phyloP scores from a whole-genome alignment of 2,888 invertebrate genomes.

The Drosophila borborema region DNA sequence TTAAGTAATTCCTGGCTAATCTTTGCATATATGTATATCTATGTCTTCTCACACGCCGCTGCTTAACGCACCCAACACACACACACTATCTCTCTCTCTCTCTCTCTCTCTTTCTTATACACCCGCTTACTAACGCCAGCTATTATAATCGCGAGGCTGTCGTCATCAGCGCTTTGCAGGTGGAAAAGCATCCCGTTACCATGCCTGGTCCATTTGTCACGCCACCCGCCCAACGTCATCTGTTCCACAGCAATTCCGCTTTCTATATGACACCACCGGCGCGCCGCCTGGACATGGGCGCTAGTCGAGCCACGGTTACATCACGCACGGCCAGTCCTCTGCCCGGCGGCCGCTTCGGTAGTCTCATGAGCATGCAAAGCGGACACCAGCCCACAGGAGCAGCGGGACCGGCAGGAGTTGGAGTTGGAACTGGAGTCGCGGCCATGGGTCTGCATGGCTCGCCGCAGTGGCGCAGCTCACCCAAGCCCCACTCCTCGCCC shows the following conservation, averaged over 20 bases:
- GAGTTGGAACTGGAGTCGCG: slow-evolving; percentile 40
- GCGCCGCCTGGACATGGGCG: slow-evolving; percentile 86
- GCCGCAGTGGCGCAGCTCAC: slow-evolving; percentile 86
- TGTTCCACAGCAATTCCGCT: slow-evolving; percentile 87
- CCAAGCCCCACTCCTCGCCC: slow-evolving; percentile 92
- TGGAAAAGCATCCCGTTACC: slow-evolving; percentile 95
- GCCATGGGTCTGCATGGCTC: slow-evolving; percentile 85
- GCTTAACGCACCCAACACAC: slow-evolving; percentile 52
- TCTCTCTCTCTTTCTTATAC: not conserved
- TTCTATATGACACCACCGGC: slow-evolving; percentile 90
- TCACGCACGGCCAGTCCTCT: slow-evolving; percentile 86
- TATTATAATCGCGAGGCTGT: slow-evolving; percentile 97
- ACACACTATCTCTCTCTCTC: slow-evolving; percentile 9
- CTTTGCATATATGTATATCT: slow-evolving; percentile 45
- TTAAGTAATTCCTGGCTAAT: slow-evolving; percentile 46
- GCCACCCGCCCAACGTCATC: slow-evolving; percentile 88
- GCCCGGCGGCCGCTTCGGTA: slow-evolving; percentile 87
- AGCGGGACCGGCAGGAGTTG: slow-evolving; percentile 11
- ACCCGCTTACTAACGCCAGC: slow-evolving; percentile 85
- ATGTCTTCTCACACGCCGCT: slow-evolving; percentile 72
- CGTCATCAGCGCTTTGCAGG: slow-evolving; percentile 96
- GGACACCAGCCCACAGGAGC: slow-evolving; percentile 49
- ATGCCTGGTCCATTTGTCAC: slow-evolving; percentile 93
- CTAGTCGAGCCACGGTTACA: slow-evolving; percentile 64
- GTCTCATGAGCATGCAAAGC: slow-evolving; percentile 88